Evolutionary conservation across 2,888 invertebrate genomes (phyloP).

Genomic region (Cataglyphis livida): DNA sequence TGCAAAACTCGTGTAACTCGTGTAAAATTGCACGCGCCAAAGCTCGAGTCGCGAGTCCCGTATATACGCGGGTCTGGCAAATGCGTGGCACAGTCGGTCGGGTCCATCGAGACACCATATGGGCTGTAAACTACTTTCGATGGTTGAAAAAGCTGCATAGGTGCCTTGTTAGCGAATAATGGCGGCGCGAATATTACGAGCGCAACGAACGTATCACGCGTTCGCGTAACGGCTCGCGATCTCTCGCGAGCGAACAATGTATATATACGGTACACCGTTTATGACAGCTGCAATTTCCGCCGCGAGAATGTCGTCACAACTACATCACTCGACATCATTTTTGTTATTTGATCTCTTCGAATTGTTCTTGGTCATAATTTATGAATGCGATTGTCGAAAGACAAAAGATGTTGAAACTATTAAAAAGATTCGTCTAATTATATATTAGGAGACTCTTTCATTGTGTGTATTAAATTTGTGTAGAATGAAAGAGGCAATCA

Average conservation of each 20-base stretch:
- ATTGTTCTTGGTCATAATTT: not conserved
- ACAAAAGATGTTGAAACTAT: not conserved
- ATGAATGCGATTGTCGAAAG: not conserved
- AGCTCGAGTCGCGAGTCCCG: not conserved
- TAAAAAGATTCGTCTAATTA: not conserved
- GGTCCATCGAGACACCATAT: constrained; percentile 75
- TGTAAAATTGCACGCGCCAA: constrained; percentile 40
- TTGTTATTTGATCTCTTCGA: constrained; percentile 29
- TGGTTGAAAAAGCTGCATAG: constrained; percentile 53
- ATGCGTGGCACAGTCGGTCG: constrained; percentile 26
- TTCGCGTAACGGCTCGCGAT: constrained; percentile 50
- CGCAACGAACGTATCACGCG: constrained; percentile 33
- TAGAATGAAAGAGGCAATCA: not conserved
- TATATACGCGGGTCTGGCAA: not conserved
- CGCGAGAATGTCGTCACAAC: constrained; percentile 5
- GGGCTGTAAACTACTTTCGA: constrained; percentile 74
- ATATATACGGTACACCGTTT: not conserved
- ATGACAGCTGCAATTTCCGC: constrained; percentile 22
- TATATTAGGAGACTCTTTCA: not conserved
- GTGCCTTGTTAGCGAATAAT: constrained; percentile 60
- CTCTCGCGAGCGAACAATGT: constrained; percentile 44
- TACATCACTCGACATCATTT: constrained; percentile 15
- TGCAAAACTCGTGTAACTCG: constrained; percentile 40
- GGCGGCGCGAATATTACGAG: constrained; percentile 50
- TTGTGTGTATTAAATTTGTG: not conserved